phyloP scores from a whole-genome alignment of 2,797 vertebrate genomes.

The Sorex maritimensis region DNA sequence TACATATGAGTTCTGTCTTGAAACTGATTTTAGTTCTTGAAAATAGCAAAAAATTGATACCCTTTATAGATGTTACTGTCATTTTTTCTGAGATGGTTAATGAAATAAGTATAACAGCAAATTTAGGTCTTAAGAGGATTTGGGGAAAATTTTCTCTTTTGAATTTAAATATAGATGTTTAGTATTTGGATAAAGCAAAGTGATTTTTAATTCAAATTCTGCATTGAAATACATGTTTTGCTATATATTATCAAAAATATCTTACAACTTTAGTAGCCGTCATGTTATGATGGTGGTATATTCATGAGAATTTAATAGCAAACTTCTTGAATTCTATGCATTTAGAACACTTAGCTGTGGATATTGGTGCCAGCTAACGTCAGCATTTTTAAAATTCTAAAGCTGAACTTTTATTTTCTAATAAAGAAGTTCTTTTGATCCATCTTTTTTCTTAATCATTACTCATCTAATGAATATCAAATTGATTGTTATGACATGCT shows the following conservation, averaged over 20 bases:
- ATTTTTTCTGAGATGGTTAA: background rate
- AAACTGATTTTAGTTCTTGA: slow-evolving; percentile 34
- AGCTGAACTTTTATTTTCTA: background rate
- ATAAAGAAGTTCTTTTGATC: background rate
- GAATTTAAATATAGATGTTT: background rate
- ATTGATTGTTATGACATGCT: slow-evolving; percentile 8
- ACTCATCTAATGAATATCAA: slow-evolving; percentile 41
- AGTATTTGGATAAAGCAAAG: background rate
- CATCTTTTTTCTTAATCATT: background rate
- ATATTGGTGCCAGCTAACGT: background rate
- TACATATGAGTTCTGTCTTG: background rate
- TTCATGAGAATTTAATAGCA: slow-evolving; percentile 25
- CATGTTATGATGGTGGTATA: background rate
- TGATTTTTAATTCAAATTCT: slow-evolving; percentile 13
- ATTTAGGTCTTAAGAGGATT: background rate
- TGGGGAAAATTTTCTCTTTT: background rate
- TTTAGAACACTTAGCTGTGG: background rate
- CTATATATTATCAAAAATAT: slow-evolving; percentile 38
- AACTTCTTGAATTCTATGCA: background rate
- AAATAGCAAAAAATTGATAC: background rate
- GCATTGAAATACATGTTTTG: slow-evolving; percentile 29
- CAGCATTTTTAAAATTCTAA: slow-evolving; percentile 6
- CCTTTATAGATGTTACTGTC: background rate
- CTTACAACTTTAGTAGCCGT: background rate
- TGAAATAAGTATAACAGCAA: background rate